Percentiles rank a stretch among this genome's conserved stretches.
Evolutionary conservation across 2,888 invertebrate species (phyloP).

Genomic region (Griposia aprilina): DNA sequence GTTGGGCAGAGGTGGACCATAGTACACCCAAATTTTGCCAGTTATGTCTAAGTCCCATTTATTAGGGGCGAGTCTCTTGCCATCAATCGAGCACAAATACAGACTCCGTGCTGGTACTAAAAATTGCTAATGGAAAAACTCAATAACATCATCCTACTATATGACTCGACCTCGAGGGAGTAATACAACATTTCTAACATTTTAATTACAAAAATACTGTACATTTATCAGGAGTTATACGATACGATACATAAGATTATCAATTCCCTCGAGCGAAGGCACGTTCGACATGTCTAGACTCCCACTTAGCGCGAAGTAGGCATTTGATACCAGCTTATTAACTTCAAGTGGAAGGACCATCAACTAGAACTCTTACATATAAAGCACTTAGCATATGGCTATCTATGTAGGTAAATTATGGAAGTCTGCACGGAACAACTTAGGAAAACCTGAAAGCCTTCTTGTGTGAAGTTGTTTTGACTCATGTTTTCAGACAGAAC

Average conservation of each 20-base stretch:
- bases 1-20: too few species aligned
- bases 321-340: conserved; percentile 53
- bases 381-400: neutral
- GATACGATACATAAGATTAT: conserved; percentile 14
- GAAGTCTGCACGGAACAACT: neutral
- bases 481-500: neutral
- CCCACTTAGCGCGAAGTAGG: conserved; percentile 41
- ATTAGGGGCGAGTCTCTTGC: neutral
- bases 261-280: conserved; percentile 30
- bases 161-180: neutral
- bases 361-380: conserved; percentile 4
- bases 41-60: neutral
- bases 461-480: neutral
- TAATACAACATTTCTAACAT: neutral
- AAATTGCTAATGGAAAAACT: neutral
- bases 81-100: neutral
- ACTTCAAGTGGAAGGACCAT: conserved; percentile 21
- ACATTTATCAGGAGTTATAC: conserved; percentile 11
- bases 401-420: too few species aligned
- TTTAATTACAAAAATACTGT: conserved; percentile 13
- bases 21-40: neutral
- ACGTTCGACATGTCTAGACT: conserved; percentile 56
- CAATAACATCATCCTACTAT: too few species aligned
- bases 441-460: neutral
- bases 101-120: neutral